phyloP scores from a whole-genome alignment of 1,140 invertebrate genomes.

The Euglossa dilemma region DNA sequence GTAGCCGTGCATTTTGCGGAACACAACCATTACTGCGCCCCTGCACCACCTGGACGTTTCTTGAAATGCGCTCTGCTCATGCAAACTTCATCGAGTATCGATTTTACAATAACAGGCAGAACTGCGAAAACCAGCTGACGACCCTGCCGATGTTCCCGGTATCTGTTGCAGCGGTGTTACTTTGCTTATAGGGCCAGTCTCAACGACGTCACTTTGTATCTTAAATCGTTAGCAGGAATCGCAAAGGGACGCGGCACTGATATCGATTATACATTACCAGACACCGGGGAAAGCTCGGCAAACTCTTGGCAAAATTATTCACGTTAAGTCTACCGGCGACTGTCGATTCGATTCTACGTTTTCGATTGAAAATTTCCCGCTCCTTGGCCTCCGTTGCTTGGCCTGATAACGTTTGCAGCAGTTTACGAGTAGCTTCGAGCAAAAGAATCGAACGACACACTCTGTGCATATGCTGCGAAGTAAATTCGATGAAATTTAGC shows the following conservation, averaged over 20 bases:
- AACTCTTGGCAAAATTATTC: not conserved
- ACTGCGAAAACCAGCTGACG: constrained; percentile 36
- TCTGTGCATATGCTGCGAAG: no score
- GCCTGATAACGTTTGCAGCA: no score
- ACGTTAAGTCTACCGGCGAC: no score
- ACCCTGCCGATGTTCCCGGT: constrained; percentile 2
- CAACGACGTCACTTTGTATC: not conserved
- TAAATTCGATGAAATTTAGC: no score
- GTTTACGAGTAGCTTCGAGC: no score
- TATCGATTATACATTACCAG: not conserved
- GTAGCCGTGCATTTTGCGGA: not conserved
- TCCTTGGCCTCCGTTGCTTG: no score
- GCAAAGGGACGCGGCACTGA: no score
- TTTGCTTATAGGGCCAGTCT: not conserved
- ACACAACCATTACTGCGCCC: not conserved
- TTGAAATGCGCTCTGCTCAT: constrained; percentile 22
- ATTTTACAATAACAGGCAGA: constrained; percentile 41
- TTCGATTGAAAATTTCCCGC: no score
- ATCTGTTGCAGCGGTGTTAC: not conserved
- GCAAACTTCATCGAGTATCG: constrained; percentile 50
- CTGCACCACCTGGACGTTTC: not conserved
- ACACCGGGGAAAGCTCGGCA: no score
- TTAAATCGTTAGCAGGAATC: constrained; percentile 25
- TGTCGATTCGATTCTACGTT: no score
- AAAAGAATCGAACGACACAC: no score